A percentile compares a stretch with the other conserved stretches of the same genome.
Evolutionary conservation across 1,140 invertebrate species (phyloP).

Genomic region (Brachionus angularis): DNA sequence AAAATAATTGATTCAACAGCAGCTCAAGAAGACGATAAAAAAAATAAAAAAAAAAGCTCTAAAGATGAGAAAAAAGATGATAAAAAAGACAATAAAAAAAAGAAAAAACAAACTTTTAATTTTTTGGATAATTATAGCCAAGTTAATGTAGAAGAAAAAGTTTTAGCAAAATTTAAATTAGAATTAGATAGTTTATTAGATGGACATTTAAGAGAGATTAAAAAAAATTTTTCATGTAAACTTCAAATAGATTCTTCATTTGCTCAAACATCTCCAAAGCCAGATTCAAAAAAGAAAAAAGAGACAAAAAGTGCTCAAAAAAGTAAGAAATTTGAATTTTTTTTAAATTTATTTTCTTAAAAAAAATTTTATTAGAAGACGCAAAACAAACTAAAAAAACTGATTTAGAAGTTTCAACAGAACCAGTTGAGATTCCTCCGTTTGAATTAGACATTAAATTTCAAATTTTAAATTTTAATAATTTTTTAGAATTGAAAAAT

Average conservation of each 20-base stretch:
- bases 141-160: slow-evolving; percentile 32
- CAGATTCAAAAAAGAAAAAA: neutral
- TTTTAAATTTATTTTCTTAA: no score
- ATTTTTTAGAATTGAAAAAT: neutral
- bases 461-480: neutral
- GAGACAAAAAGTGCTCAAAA: slow-evolving; percentile 32
- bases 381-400: slow-evolving; percentile 8
- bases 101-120: neutral
- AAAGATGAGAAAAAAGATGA: slow-evolving; percentile 12
- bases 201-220: slow-evolving; percentile 2
- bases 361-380: no score
- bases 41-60: slow-evolving; percentile 43
- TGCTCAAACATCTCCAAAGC: neutral
- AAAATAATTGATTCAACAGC: slow-evolving; percentile 2
- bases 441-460: slow-evolving; percentile 6
- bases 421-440: neutral
- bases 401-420: neutral
- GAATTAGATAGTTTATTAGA: slow-evolving; percentile 10
- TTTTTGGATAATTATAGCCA: slow-evolving; percentile 26
- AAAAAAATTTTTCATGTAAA: slow-evolving; percentile 34
- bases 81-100: slow-evolving; percentile 31
- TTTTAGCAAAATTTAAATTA: slow-evolving; percentile 8
- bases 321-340: slow-evolving; percentile 22
- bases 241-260: neutral
- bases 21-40: neutral